These are phyloP conservation scores for Heterotilapia buettikoferi DNA, from an alignment of 2,113 vertebrate species.

Conservation along the genomic window DNA sequence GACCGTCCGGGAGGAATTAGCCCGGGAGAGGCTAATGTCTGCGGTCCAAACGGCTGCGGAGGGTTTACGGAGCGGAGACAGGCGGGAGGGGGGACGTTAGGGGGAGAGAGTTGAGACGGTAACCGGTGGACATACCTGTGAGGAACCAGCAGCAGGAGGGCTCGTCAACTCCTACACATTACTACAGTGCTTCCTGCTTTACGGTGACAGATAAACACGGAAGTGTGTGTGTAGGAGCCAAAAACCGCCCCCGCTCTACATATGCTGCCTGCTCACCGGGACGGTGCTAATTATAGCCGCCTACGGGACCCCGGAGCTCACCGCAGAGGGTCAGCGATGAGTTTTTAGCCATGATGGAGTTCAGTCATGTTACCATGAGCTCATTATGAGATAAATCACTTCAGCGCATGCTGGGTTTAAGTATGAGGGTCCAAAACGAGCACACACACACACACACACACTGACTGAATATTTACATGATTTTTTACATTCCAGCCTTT, in stretches of 20 bases:
- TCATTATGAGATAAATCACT: rapidly evolving
- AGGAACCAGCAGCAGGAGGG: neutral
- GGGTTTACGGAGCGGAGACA: neutral
- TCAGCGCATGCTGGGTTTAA: neutral
- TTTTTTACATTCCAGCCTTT: neutral
- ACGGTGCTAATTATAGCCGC: slow-evolving; percentile 3
- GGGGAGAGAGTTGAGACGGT: neutral
- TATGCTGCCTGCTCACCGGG: neutral
- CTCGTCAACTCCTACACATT: neutral
- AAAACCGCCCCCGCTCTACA: neutral
- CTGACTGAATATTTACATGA: neutral
- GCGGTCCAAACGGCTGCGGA: neutral
- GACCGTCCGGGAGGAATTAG: neutral
- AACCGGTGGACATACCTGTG: slow-evolving; percentile 40
- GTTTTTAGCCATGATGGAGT: neutral
- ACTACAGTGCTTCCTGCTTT: slow-evolving; percentile 52
- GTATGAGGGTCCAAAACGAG: neutral
- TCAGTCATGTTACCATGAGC: neutral
- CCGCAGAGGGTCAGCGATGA: rapidly evolving
- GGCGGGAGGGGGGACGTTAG: neutral
- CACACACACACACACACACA: neutral
- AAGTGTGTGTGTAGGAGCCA: slow-evolving; percentile 24
- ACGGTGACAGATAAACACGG: slow-evolving; percentile 49
- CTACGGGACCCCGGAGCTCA: neutral
- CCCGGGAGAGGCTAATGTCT: neutral